A percentile compares a stretch with the other conserved stretches of the same genome.
These are phyloP conservation scores for Varanus salvator DNA, from an alignment of 2,113 vertebrate species.

Conservation along the genomic window DNA sequence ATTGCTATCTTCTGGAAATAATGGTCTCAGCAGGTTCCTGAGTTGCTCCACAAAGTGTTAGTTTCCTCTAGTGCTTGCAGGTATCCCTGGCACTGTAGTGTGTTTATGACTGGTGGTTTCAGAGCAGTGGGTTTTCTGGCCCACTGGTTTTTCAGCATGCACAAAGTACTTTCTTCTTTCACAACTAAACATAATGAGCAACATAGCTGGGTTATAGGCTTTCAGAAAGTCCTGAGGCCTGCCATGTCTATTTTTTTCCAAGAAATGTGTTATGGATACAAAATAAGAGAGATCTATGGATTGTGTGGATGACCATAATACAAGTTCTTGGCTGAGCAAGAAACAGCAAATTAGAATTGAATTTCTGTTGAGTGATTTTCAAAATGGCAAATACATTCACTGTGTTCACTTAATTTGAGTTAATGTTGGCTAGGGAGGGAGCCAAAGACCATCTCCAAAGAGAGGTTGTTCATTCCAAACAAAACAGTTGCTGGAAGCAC, in stretches of 20 bases:
- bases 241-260: too few relatives aligned
- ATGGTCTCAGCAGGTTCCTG: too few relatives aligned
- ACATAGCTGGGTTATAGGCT: background rate
- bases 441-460: background rate
- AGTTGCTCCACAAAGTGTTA: too few relatives aligned
- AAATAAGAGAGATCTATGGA: background rate
- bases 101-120: too few relatives aligned
- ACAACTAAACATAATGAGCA: too few relatives aligned
- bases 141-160: too few relatives aligned
- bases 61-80: too few relatives aligned
- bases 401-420: background rate
- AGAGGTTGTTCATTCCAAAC: background rate
- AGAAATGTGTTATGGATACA: background rate
- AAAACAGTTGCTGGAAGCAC: background rate
- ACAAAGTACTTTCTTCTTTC: too few relatives aligned
- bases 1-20: too few relatives aligned
- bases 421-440: background rate
- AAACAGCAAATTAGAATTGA: background rate
- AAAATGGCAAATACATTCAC: accelerated
- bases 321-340: background rate
- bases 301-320: background rate
- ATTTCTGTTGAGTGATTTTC: background rate
- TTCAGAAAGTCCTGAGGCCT: background rate
- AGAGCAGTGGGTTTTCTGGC: too few relatives aligned
- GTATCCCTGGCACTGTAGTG: too few relatives aligned